These are phyloP conservation scores for Diploptera punctata DNA, from an alignment of 2,888 invertebrate genomes.

Conservation along the genomic window DNA sequence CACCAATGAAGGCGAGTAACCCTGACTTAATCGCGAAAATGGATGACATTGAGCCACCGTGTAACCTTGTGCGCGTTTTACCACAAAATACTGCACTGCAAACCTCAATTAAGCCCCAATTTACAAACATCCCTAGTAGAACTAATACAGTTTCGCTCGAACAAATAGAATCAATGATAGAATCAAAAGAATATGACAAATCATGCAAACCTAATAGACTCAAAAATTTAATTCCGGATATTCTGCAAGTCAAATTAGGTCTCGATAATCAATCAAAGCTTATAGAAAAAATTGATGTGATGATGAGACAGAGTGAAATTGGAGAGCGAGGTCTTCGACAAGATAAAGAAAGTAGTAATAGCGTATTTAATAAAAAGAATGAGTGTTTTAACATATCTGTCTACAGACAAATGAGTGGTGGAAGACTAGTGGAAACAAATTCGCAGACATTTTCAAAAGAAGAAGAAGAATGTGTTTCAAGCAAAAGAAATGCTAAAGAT, in stretches of 20 bases:
- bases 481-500: no score
- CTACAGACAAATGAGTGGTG: not conserved
- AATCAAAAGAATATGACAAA: not conserved
- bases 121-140: not conserved
- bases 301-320: conserved; percentile 9
- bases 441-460: no score
- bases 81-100: not conserved
- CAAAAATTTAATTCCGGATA: not conserved
- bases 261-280: conserved; percentile 11
- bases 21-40: not conserved
- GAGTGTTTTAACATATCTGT: not conserved
- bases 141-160: not conserved
- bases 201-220: not conserved
- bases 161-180: conserved; percentile 22
- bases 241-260: not conserved
- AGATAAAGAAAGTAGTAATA: not conserved
- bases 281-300: not conserved
- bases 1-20: not conserved
- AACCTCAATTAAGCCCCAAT: not conserved
- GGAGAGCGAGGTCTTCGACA: not conserved
- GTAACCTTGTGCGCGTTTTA: not conserved
- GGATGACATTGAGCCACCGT: conserved; percentile 6
- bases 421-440: no score
- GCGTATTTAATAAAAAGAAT: no score
- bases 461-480: no score